phyloP scores from a whole-genome alignment of 2,888 invertebrate species.

The Linhomoeus sp. region DNA sequence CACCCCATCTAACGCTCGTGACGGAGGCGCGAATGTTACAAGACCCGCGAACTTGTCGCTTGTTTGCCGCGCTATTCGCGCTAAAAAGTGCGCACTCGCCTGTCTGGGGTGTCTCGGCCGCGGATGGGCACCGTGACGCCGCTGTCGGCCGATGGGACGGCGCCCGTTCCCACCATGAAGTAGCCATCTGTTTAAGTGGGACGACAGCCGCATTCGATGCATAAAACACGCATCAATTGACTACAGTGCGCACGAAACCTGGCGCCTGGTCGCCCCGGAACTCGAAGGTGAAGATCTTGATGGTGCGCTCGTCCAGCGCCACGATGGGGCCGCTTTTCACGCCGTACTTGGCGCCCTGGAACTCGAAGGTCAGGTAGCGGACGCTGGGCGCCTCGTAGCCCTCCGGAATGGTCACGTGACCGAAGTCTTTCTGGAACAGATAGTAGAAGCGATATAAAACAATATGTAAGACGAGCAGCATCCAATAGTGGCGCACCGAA shows the following conservation, averaged over 20 bases:
- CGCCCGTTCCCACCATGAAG: conserved; percentile 24
- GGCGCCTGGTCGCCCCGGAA: conserved; percentile 26
- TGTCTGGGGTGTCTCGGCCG: conserved; percentile 13
- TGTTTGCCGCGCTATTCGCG: background rate
- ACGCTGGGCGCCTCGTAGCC: conserved; percentile 15
- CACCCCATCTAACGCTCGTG: too few species aligned
- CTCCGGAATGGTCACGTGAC: conserved; percentile 16
- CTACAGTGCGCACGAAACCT: too few species aligned
- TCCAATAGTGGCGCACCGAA: conserved; percentile 9
- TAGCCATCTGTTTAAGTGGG: conserved; percentile 19
- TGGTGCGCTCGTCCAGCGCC: conserved; percentile 22
- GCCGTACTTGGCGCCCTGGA: conserved; percentile 11
- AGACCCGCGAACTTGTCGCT: too few species aligned
- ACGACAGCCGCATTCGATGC: too few species aligned
- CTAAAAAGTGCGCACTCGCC: background rate
- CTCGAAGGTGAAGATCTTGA: conserved; percentile 24
- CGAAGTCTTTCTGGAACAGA: conserved; percentile 16
- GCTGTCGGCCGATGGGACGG: conserved; percentile 14
- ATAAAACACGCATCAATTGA: too few species aligned
- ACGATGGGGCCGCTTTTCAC: conserved; percentile 23
- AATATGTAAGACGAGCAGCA: too few species aligned
- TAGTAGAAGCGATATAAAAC: too few species aligned
- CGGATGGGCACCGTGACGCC: conserved; percentile 26
- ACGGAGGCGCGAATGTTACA: too few species aligned
- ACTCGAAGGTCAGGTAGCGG: conserved; percentile 10